Percentiles rank a stretch among this genome's conserved stretches.
Evolutionary conservation across 2,888 invertebrate species (phyloP).

Genomic region (Parnassius orleans): DNA sequence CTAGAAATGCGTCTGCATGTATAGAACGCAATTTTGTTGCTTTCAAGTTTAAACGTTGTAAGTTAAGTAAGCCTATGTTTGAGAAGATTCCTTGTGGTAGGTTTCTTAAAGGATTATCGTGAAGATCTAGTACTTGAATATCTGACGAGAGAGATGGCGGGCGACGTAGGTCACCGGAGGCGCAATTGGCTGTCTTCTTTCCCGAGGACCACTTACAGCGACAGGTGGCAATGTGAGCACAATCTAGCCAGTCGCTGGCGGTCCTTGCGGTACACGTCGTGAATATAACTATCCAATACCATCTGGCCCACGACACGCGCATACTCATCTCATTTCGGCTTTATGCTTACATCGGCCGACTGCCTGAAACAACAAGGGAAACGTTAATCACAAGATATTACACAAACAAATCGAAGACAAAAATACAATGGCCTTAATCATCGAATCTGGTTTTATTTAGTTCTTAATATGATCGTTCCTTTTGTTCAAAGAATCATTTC

Average conservation of each 20-base stretch:
- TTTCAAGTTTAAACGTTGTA: conserved; percentile 90
- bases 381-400: conserved; percentile 55
- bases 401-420: conserved; percentile 46
- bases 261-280: conserved; percentile 75
- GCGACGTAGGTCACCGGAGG: conserved; percentile 88
- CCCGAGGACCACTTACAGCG: conserved; percentile 96
- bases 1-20: conserved; percentile 91
- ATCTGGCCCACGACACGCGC: conserved; percentile 79
- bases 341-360: conserved; percentile 73
- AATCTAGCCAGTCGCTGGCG: conserved; percentile 91
- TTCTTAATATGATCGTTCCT: conserved; percentile 5
- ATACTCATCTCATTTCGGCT: conserved; percentile 80
- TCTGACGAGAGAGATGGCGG: conserved; percentile 84
- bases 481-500: conserved; percentile 10
- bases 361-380: conserved; percentile 71
- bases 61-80: conserved; percentile 88
- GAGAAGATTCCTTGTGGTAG: conserved; percentile 90
- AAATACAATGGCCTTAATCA: conserved; percentile 26
- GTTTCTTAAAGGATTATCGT: conserved; percentile 88
- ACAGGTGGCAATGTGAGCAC: conserved; percentile 90
- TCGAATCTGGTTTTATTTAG: conserved; percentile 23
- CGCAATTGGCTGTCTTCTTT: conserved; percentile 93
- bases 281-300: conserved; percentile 78
- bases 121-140: conserved; percentile 88
- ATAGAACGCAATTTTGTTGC: conserved; percentile 88